Conservation (phyloP, 2,888 invertebrate genomes). For the Caenorhabditis panamensis region DNA sequence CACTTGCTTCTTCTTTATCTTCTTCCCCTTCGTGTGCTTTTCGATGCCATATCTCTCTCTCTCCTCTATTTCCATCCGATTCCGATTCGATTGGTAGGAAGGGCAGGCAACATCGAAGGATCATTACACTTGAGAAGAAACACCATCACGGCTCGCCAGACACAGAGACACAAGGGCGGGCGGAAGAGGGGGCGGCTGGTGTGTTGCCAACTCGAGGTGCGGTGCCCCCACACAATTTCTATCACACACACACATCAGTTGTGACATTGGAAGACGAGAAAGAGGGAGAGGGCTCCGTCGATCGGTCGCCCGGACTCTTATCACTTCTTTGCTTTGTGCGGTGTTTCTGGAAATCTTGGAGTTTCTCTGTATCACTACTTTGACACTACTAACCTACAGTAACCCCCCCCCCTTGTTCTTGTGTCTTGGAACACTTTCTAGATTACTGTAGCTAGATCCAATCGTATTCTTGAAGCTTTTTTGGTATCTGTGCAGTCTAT, state of each 20-base stretch:
- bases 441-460: no score
- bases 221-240: conserved; percentile 1
- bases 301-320: neutral
- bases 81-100: neutral
- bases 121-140: neutral
- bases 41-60: neutral
- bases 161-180: neutral
- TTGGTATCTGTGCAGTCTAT: neutral
- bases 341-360: no score
- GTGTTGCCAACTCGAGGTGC: neutral
- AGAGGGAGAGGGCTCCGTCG: neutral
- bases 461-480: no score
- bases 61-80: neutral
- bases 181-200: neutral
- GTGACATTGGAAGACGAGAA: conserved; percentile 4
- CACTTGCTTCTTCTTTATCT: neutral
- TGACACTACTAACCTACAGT: neutral
- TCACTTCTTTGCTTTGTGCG: neutral
- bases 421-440: neutral
- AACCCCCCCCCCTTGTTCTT: neutral
- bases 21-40: neutral
- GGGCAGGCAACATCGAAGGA: neutral
- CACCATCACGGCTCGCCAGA: neutral
- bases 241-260: conserved; percentile 1
- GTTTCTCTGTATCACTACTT: no score